phyloP scores from a whole-genome alignment of 2,888 invertebrate genomes.

The Tetragonisca angustula region DNA sequence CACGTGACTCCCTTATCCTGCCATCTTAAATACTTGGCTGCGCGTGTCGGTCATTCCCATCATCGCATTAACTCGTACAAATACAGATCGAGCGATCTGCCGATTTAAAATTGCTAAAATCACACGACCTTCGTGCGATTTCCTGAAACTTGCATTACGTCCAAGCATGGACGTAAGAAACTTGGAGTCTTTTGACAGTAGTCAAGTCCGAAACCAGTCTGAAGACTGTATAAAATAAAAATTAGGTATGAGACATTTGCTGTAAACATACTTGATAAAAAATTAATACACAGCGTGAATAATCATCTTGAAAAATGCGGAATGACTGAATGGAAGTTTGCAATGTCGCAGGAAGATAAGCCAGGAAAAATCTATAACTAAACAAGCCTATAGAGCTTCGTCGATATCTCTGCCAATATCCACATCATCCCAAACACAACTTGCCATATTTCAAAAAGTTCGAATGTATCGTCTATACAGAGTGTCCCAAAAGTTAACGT shows the following conservation, averaged over 20 bases:
- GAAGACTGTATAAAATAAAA: no score
- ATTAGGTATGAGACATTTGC: no score
- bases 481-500: no score
- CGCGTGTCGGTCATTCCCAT: constrained; percentile 78
- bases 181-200: no score
- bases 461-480: no score
- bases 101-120: constrained; percentile 8
- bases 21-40: constrained; percentile 81
- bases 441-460: not conserved
- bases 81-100: constrained; percentile 47
- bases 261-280: no score
- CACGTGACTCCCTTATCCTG: constrained; percentile 80
- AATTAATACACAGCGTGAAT: no score
- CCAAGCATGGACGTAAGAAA: no score
- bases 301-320: no score
- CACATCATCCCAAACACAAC: not conserved
- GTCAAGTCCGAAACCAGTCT: no score
- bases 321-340: no score
- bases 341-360: not conserved
- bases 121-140: not conserved
- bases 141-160: no score
- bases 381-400: not conserved
- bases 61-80: constrained; percentile 77
- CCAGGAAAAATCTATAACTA: not conserved
- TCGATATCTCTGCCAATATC: not conserved